Evolutionary conservation across 2,797 vertebrate species (phyloP).

Genomic region (Poeciliopsis paucimaculata): DNA sequence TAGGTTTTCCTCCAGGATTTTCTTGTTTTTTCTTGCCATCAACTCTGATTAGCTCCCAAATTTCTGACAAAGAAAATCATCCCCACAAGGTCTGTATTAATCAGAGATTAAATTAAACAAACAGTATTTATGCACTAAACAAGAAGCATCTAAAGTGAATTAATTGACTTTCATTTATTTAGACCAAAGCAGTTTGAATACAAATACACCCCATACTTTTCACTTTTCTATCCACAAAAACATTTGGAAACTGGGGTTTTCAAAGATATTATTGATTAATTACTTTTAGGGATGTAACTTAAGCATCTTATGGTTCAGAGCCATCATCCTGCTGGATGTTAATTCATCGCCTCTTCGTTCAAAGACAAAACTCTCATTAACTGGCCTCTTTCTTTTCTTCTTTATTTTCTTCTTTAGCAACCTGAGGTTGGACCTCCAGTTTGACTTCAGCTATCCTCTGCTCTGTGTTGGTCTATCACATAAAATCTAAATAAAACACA

Average conservation of each 20-base stretch:
- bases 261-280: too few species aligned
- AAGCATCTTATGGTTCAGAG: too few species aligned
- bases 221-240: not conserved
- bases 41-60: not conserved
- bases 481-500: constrained; percentile 4
- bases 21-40: not conserved
- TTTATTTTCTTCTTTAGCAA: too few species aligned
- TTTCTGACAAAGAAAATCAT: not conserved
- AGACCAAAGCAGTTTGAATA: not conserved
- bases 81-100: not conserved
- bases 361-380: too few species aligned
- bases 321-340: too few species aligned
- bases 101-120: not conserved
- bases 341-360: too few species aligned
- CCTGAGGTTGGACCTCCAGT: too few species aligned
- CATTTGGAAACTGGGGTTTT: not conserved
- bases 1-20: not conserved
- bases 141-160: not conserved
- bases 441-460: not conserved
- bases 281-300: too few species aligned
- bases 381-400: too few species aligned
- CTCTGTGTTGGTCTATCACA: not conserved
- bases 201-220: not conserved
- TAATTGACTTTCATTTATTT: not conserved
- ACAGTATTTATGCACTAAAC: not conserved